phyloP scores from a whole-genome alignment of 2,113 vertebrate genomes.

The Pseudopipra pipra region DNA sequence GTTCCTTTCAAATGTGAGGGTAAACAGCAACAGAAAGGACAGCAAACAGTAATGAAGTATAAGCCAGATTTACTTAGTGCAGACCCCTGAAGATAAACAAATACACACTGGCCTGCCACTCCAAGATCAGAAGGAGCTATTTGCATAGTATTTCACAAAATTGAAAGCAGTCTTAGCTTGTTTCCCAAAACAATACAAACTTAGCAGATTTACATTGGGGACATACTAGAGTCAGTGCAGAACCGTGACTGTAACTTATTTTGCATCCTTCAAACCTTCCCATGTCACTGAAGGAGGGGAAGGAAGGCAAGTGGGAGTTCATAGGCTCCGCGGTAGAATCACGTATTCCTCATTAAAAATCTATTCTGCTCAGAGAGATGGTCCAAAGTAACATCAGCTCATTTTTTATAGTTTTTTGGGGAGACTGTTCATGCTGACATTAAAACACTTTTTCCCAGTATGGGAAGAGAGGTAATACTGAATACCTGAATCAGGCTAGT shows the following conservation, averaged over 20 bases:
- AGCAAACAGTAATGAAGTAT: slow-evolving; percentile 4
- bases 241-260: neutral
- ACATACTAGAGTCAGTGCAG: neutral
- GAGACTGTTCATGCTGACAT: neutral
- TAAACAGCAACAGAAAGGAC: slow-evolving; percentile 32
- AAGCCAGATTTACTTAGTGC: slow-evolving; percentile 15
- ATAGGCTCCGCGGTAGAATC: neutral
- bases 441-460: neutral
- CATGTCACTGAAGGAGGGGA: neutral
- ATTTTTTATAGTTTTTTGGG: neutral
- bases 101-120: neutral
- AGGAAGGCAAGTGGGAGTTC: neutral
- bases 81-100: slow-evolving; percentile 18
- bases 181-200: neutral
- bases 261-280: neutral
- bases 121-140: slow-evolving; percentile 10
- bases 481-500: neutral
- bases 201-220: neutral
- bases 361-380: neutral
- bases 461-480: neutral
- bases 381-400: neutral
- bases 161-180: neutral
- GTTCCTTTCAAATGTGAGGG: slow-evolving; percentile 11
- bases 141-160: slow-evolving; percentile 18
- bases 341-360: neutral